phyloP scores from a whole-genome alignment of 2,888 invertebrate species.

The Sarcophaga variegata region DNA sequence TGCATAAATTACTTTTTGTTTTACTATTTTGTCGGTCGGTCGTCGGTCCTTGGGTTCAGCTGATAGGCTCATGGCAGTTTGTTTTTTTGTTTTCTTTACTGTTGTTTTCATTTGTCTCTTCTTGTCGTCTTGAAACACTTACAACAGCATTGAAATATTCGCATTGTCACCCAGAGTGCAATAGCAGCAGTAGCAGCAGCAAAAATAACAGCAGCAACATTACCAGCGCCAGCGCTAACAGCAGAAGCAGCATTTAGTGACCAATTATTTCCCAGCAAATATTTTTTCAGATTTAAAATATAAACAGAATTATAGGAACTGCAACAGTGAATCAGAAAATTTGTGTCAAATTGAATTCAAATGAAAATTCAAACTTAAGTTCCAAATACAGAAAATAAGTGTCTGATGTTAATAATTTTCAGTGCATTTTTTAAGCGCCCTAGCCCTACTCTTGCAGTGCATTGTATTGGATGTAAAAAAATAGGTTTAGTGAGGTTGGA shows the following conservation, averaged over 20 bases:
- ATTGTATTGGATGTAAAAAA: too few species aligned
- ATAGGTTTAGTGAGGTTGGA: too few species aligned
- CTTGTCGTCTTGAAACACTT: conserved; percentile 18
- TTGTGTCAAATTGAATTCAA: too few species aligned
- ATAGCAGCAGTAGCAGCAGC: background rate
- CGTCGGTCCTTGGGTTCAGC: background rate
- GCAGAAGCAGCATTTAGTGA: background rate
- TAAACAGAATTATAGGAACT: too few species aligned
- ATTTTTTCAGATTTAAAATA: background rate
- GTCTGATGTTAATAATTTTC: too few species aligned
- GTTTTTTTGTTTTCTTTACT: background rate
- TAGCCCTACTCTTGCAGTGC: too few species aligned
- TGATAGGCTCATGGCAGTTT: background rate
- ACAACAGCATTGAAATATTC: conserved; percentile 16
- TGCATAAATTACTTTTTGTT: conserved; percentile 41
- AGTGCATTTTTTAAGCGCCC: too few species aligned
- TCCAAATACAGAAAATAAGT: too few species aligned
- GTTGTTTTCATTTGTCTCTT: background rate
- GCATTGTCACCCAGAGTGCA: conserved; percentile 8
- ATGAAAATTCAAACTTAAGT: too few species aligned
- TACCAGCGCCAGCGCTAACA: background rate
- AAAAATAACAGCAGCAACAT: background rate
- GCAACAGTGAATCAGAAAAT: too few species aligned
- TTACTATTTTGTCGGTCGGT: conserved; percentile 25
- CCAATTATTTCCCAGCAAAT: conserved; percentile 38